These are phyloP conservation scores for Coryphaenoides rupestris DNA, from an alignment of 2,113 vertebrate species.

Conservation along the genomic window DNA sequence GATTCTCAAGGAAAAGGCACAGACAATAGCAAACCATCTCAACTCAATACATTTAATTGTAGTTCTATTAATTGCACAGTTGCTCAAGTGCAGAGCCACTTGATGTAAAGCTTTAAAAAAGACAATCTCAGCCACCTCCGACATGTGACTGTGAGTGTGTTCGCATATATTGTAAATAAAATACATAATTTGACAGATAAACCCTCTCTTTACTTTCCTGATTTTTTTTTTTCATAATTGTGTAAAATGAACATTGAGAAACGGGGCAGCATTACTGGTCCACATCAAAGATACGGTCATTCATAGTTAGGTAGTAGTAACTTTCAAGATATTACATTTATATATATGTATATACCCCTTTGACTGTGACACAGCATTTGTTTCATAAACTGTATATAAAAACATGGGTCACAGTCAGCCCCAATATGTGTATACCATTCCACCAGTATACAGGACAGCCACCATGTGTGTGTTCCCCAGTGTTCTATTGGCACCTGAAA, in stretches of 20 bases:
- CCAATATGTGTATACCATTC: conserved; percentile 26
- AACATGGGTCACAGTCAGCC: conserved; percentile 25
- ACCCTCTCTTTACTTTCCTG: conserved; percentile 36
- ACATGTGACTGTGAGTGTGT: conserved; percentile 53
- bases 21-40: conserved; percentile 21
- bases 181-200: conserved; percentile 59
- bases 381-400: conserved; percentile 19
- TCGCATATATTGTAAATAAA: conserved; percentile 49
- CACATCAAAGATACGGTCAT: conserved; percentile 60
- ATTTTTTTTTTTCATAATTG: conserved; percentile 45
- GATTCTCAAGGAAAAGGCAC: conserved; percentile 8
- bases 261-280: conserved; percentile 66
- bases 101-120: conserved; percentile 74
- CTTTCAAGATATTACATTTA: conserved; percentile 50
- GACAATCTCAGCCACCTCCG: conserved; percentile 71
- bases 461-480: not conserved
- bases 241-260: conserved; percentile 62
- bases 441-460: conserved; percentile 19
- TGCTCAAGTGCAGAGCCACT: conserved; percentile 57
- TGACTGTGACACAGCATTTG: conserved; percentile 51
- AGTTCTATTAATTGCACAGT: conserved; percentile 61
- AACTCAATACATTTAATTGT: conserved; percentile 72
- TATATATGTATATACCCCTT: conserved; percentile 60
- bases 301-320: conserved; percentile 67
- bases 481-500: conserved; percentile 3